A percentile compares a stretch with the other conserved stretches of the same genome.
These are phyloP conservation scores for Oscheius sp. DNA, from an alignment of 2,888 invertebrate species.

Conservation along the genomic window DNA sequence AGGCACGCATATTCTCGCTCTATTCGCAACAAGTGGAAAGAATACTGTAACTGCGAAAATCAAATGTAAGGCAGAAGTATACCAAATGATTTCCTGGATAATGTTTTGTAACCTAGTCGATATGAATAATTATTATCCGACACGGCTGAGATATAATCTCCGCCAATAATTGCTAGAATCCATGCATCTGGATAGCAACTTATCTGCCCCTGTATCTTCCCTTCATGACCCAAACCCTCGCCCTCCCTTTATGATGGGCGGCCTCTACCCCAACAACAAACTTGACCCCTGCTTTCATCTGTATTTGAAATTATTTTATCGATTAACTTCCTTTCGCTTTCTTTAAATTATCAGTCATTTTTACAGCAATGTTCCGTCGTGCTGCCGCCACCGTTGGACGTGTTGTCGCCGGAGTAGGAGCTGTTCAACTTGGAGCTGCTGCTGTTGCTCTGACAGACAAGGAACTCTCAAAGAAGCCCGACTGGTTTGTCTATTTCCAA, in stretches of 20 bases:
- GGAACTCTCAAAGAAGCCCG: conserved; percentile 62
- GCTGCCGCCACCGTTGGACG: conserved; percentile 44
- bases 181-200: too few species aligned
- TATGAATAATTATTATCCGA: too few species aligned
- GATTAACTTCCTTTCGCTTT: background rate
- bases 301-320: background rate
- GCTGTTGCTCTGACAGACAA: conserved; percentile 61
- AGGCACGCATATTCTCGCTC: background rate
- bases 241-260: conserved; percentile 19
- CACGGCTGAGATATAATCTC: too few species aligned
- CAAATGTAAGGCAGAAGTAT: too few species aligned
- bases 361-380: conserved; percentile 56
- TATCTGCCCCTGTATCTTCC: background rate
- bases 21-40: too few species aligned
- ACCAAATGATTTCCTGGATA: too few species aligned
- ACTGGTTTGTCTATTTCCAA: conserved; percentile 44
- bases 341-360: background rate
- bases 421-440: conserved; percentile 56
- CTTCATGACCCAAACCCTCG: background rate
- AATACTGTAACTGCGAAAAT: too few species aligned
- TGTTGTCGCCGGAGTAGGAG: conserved; percentile 50
- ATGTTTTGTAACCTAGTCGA: too few species aligned
- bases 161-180: too few species aligned
- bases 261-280: conserved; percentile 7
- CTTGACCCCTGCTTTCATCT: background rate